Conservation (phyloP, 2,797 vertebrate genomes). For the Malurus leucopterus region DNA sequence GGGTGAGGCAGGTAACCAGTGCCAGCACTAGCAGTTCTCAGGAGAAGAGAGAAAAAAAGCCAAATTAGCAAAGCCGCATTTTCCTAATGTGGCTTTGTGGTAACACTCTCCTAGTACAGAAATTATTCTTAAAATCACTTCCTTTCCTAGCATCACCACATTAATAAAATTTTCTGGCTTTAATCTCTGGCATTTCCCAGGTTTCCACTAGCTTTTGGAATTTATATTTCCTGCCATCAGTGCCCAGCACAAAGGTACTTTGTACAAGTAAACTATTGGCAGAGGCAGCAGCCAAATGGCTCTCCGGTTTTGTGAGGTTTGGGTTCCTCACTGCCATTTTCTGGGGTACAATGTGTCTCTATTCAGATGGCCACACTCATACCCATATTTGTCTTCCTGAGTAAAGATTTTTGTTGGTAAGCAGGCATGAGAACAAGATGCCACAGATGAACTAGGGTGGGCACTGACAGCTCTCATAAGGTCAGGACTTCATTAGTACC, state of each 20-base stretch:
- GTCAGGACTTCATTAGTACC: conserved; percentile 36
- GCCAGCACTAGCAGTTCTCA: background rate
- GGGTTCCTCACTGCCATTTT: background rate
- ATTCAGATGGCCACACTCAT: background rate
- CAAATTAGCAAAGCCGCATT: background rate
- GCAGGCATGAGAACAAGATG: background rate
- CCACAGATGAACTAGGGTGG: background rate
- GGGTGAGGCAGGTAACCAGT: background rate
- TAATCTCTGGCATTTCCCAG: background rate
- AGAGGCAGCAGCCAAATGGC: background rate
- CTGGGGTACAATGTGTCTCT: background rate
- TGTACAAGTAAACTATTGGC: background rate
- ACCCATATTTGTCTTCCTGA: background rate
- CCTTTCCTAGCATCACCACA: background rate
- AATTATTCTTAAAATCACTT: background rate
- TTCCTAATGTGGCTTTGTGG: background rate
- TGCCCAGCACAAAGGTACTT: background rate
- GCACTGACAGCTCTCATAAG: background rate
- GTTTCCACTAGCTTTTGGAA: background rate
- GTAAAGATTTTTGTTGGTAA: background rate
- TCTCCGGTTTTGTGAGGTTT: rapidly evolving
- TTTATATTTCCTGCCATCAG: background rate
- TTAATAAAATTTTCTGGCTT: background rate
- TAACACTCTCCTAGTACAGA: background rate
- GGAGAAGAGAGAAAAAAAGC: background rate